These are phyloP conservation scores for Phodopus roborovskii DNA, from an alignment of 2,113 vertebrate genomes.

Conservation along the genomic window DNA sequence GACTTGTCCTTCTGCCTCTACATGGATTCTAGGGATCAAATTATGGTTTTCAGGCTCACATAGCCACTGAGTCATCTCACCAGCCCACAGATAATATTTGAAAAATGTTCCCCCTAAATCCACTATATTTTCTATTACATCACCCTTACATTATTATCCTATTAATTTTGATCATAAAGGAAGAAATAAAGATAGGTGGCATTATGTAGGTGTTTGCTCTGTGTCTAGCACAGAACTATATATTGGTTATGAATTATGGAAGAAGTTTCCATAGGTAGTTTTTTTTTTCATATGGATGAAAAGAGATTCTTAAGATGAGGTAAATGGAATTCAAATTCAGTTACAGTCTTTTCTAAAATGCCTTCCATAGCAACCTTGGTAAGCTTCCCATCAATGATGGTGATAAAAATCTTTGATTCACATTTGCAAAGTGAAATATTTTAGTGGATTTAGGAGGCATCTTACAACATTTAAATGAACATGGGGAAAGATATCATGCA, in stretches of 20 bases:
- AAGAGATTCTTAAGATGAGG: neutral
- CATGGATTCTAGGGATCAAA: neutral
- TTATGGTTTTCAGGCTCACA: neutral
- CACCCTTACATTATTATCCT: neutral
- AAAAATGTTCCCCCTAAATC: neutral
- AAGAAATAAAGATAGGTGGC: neutral
- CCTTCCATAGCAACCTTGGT: neutral
- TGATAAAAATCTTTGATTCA: neutral
- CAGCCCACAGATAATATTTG: neutral
- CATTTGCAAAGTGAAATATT: neutral
- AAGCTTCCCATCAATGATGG: neutral
- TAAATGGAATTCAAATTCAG: neutral
- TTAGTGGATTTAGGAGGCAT: neutral
- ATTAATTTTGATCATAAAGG: neutral
- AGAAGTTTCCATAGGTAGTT: neutral
- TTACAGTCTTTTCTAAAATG: neutral
- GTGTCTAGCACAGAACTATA: neutral
- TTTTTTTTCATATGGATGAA: neutral
- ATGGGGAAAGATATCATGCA: neutral
- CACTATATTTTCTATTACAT: neutral
- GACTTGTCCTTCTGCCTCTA: neutral
- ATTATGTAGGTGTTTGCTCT: neutral
- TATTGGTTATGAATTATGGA: neutral
- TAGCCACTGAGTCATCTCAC: neutral
- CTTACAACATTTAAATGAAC: neutral